phyloP scores from a whole-genome alignment of 2,888 invertebrate genomes.

The Seira ritae region DNA sequence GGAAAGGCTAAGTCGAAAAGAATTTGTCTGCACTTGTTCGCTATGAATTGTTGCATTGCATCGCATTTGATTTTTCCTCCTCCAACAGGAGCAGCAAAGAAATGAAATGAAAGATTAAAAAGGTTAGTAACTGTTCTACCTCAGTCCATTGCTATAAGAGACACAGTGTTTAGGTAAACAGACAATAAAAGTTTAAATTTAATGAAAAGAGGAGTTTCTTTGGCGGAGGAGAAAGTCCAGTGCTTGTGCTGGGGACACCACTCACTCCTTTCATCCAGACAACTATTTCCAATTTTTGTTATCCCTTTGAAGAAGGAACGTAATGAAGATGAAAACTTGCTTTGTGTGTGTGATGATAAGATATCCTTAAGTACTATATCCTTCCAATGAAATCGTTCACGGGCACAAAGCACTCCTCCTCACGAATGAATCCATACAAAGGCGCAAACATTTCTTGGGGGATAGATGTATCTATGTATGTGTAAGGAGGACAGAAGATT shows the following conservation, averaged over 20 bases:
- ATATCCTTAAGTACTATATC: not conserved
- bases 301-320: not conserved
- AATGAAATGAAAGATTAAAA: no score
- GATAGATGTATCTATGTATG: not conserved
- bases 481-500: conserved; percentile 31
- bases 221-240: not conserved
- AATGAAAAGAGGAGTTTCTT: not conserved
- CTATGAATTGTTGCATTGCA: no score
- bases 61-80: no score
- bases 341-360: conserved; percentile 7
- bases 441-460: not conserved
- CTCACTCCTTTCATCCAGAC: not conserved
- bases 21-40: no score
- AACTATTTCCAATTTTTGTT: not conserved
- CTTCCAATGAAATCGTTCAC: not conserved
- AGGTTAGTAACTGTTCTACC: no score
- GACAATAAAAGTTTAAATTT: not conserved
- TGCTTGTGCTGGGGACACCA: no score
- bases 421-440: no score
- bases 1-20: no score
- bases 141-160: no score
- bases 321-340: conserved; percentile 2
- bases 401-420: no score
- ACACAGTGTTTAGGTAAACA: no score
- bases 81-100: no score